phyloP scores from a whole-genome alignment of 2,797 vertebrate genomes.

The Cygnus olor region DNA sequence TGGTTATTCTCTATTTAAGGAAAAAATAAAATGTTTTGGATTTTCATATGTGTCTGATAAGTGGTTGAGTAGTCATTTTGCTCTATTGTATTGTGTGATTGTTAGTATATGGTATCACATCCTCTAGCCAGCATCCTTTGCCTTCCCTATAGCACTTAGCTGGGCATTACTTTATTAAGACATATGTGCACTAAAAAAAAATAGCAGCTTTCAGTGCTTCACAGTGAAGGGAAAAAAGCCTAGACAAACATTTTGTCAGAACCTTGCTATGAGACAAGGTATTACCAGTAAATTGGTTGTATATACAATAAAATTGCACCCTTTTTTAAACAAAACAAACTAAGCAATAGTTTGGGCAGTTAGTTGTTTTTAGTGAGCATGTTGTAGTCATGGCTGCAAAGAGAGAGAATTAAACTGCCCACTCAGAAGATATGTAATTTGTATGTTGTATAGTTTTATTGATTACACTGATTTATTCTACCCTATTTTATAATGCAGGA shows the following conservation, averaged over 20 bases:
- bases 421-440: constrained; percentile 90
- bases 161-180: constrained; percentile 96
- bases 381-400: constrained; percentile 89
- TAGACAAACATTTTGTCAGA: constrained; percentile 92
- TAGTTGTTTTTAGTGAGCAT: constrained; percentile 90
- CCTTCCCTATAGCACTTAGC: constrained; percentile 92
- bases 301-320: constrained; percentile 94
- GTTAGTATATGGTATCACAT: constrained; percentile 87
- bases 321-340: constrained; percentile 89
- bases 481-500: constrained; percentile 99
- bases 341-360: constrained; percentile 99
- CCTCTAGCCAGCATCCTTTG: constrained; percentile 86
- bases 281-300: constrained; percentile 94
- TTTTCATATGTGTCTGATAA: constrained; percentile 88
- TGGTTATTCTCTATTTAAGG: constrained; percentile 89
- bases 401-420: constrained; percentile 84
- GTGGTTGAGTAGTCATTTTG: constrained; percentile 89
- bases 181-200: constrained; percentile 96
- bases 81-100: constrained; percentile 88
- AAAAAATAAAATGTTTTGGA: constrained; percentile 87
- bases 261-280: constrained; percentile 89
- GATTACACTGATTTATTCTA: constrained; percentile 99
- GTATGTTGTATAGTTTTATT: constrained; percentile 99
- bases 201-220: constrained; percentile 93
- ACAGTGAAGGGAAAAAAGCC: constrained; percentile 91